These are phyloP conservation scores for Clarias fuscus DNA, from an alignment of 2,797 vertebrate genomes.

Conservation along the genomic window DNA sequence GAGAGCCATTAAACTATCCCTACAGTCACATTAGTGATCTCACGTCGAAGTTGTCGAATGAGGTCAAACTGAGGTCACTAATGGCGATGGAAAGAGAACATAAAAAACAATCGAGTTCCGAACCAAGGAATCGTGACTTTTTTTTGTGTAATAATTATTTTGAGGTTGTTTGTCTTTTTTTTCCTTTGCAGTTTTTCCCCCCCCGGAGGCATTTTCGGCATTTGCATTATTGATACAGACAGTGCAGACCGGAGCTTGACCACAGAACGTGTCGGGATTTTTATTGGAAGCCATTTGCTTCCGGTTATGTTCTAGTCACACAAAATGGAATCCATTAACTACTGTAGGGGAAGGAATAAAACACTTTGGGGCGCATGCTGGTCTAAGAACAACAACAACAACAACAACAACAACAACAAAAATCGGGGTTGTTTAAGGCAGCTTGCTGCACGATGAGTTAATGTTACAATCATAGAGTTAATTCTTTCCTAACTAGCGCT, in stretches of 20 bases:
- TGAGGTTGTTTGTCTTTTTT: too few relatives aligned
- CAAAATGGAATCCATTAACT: neutral
- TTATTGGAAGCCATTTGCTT: conserved; percentile 13
- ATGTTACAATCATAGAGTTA: too few relatives aligned
- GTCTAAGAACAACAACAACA: neutral
- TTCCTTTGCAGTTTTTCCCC: neutral
- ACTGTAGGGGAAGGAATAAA: neutral
- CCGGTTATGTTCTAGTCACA: neutral
- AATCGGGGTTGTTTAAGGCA: neutral
- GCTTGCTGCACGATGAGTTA: neutral
- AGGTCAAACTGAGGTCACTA: conserved; percentile 21
- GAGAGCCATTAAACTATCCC: conserved; percentile 57
- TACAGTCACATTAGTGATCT: conserved; percentile 44
- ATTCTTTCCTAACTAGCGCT: neutral
- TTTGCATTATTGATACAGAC: conserved; percentile 9
- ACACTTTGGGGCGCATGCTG: neutral
- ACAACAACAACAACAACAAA: neutral
- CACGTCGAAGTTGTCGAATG: neutral
- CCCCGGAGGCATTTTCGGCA: neutral
- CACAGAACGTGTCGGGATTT: neutral
- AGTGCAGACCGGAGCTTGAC: neutral
- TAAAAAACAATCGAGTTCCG: neutral
- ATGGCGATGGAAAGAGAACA: neutral
- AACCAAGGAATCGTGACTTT: neutral
- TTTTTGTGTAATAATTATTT: neutral